Percentiles rank a stretch among this genome's conserved stretches.
These are phyloP conservation scores for Sycobia sp. DNA, from an alignment of 1,140 invertebrate genomes.

Conservation along the genomic window DNA sequence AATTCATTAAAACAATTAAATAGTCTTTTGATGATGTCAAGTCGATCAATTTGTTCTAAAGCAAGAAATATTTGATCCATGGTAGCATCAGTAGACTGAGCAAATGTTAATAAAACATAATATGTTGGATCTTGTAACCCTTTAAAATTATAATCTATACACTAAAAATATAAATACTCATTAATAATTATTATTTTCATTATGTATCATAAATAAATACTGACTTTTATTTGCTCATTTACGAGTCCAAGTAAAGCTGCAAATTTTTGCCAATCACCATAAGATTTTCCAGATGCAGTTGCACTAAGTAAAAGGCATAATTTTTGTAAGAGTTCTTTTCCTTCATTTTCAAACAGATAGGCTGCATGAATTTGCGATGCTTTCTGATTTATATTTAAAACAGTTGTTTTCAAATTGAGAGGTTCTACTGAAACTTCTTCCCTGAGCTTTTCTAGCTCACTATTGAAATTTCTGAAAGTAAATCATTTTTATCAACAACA, in stretches of 20 bases:
- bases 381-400: conserved; percentile 38
- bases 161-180: conserved; percentile 28
- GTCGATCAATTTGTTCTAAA: conserved; percentile 44
- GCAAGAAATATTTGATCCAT: conserved; percentile 46
- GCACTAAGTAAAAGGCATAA: conserved; percentile 49
- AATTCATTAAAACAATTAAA: conserved; percentile 40
- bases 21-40: conserved; percentile 48
- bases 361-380: conserved; percentile 44
- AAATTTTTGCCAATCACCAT: conserved; percentile 50
- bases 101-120: conserved; percentile 49
- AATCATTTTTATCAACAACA: no score
- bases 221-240: conserved; percentile 49
- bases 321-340: conserved; percentile 41
- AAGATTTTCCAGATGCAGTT: conserved; percentile 46
- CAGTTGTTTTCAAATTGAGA: conserved; percentile 43
- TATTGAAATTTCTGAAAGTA: conserved; percentile 42
- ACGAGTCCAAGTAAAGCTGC: conserved; percentile 43
- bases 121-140: conserved; percentile 51
- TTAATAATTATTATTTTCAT: background rate
- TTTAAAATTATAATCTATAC: conserved; percentile 52
- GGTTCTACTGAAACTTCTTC: conserved; percentile 41
- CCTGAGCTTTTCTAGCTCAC: conserved; percentile 45
- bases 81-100: conserved; percentile 44
- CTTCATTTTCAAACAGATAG: conserved; percentile 47
- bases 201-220: conserved; percentile 2